These are phyloP conservation scores for Gopherus evgoodei DNA, from an alignment of 2,113 vertebrate genomes.

Conservation along the genomic window DNA sequence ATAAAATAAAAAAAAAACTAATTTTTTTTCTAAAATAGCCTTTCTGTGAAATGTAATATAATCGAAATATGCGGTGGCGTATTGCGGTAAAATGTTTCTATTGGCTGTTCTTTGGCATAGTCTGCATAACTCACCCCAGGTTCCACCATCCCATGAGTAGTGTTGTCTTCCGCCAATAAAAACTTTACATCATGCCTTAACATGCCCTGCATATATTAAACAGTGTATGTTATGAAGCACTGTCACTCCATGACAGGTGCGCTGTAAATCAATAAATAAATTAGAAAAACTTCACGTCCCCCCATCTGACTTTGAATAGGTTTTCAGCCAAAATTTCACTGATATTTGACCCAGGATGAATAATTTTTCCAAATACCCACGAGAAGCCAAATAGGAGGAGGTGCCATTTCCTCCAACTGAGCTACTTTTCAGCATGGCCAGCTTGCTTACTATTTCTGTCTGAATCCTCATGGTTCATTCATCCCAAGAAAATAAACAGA, in stretches of 20 bases:
- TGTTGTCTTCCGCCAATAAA: not conserved
- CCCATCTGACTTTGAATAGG: not conserved
- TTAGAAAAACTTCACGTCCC: not conserved
- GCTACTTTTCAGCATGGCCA: not conserved
- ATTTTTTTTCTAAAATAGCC: not conserved
- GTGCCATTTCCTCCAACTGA: not conserved
- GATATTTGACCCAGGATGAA: not conserved
- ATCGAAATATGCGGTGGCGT: not conserved
- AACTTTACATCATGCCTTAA: not conserved
- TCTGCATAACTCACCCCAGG: not conserved
- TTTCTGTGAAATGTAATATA: not conserved
- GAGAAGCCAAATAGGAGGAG: not conserved
- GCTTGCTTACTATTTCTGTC: not conserved
- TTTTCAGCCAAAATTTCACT: not conserved
- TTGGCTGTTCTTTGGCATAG: not conserved
- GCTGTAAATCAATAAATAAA: not conserved
- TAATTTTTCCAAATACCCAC: not conserved
- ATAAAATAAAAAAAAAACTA: not conserved
- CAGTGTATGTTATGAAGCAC: rapidly evolving
- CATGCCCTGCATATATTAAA: not conserved
- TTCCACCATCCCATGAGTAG: not conserved
- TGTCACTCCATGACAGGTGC: not conserved
- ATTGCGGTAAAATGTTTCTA: not conserved
- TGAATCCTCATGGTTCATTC: not conserved
- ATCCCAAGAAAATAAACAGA: rapidly evolving